A percentile compares a stretch with the other conserved stretches of the same genome.
These are phyloP conservation scores for Amblyraja radiata DNA, from an alignment of 2,797 vertebrate genomes.

Conservation along the genomic window DNA sequence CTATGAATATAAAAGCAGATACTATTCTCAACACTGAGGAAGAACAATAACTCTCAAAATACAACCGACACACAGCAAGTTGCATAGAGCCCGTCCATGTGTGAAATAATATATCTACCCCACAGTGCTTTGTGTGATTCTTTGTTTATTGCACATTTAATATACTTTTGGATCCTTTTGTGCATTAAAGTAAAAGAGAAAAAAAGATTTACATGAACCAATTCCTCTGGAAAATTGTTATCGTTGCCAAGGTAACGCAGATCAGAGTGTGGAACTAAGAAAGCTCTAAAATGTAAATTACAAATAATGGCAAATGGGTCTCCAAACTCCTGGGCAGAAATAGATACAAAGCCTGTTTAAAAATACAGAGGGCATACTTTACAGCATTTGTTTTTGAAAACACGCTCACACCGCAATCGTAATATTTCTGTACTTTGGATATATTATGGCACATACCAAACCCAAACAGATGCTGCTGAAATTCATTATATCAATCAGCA, in stretches of 20 bases:
- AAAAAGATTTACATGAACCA: constrained; percentile 32
- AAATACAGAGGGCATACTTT: background rate
- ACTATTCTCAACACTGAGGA: constrained; percentile 32
- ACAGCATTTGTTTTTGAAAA: constrained; percentile 15
- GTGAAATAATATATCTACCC: constrained; percentile 32
- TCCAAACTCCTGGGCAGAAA: background rate
- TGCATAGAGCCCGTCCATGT: constrained; percentile 27
- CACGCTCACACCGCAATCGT: background rate
- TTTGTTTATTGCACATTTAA: constrained; percentile 35
- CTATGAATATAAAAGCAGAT: constrained; percentile 38
- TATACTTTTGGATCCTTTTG: constrained; percentile 20
- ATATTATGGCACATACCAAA: background rate
- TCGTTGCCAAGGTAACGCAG: constrained; percentile 34
- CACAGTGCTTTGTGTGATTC: constrained; percentile 19
- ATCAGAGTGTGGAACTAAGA: constrained; percentile 16
- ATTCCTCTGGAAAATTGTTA: constrained; percentile 37
- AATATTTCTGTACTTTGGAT: constrained; percentile 10
- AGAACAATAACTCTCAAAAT: constrained; percentile 35
- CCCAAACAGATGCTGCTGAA: background rate
- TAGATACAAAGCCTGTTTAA: constrained; percentile 19
- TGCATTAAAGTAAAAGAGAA: constrained; percentile 28
- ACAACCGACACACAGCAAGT: constrained; percentile 35
- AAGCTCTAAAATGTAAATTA: constrained; percentile 35
- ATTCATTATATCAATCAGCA: background rate
- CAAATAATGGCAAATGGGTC: constrained; percentile 19